These are phyloP conservation scores for Athrips mouffetella DNA, from an alignment of 2,888 invertebrate genomes.

Conservation along the genomic window DNA sequence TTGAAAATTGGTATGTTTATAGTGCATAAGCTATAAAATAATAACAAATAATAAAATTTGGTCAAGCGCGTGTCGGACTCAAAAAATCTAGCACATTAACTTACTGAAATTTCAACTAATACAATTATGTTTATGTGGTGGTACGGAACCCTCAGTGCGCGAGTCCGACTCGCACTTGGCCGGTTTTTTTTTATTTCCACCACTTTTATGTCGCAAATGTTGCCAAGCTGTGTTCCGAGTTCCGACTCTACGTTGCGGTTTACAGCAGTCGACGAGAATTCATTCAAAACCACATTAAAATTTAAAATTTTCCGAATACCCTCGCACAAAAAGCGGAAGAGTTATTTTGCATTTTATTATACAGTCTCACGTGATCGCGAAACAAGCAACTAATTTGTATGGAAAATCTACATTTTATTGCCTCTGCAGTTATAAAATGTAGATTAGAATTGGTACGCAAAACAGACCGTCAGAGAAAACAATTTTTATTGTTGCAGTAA, in stretches of 20 bases:
- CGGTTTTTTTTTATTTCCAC: constrained; percentile 9
- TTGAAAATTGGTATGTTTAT: too few species aligned
- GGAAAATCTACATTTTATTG: constrained; percentile 25
- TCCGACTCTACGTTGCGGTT: constrained; percentile 6
- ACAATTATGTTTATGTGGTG: too few species aligned
- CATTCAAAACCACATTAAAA: constrained; percentile 24
- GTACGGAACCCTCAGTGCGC: too few species aligned
- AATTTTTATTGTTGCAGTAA: constrained; percentile 7
- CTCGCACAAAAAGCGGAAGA: constrained; percentile 21
- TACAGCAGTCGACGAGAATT: constrained; percentile 18
- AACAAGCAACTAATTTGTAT: constrained; percentile 33
- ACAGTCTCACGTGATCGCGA: constrained; percentile 8
- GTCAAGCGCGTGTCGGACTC: too few species aligned
- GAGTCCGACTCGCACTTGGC: too few species aligned
- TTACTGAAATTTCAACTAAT: too few species aligned
- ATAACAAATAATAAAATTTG: too few species aligned
- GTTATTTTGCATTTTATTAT: constrained; percentile 35
- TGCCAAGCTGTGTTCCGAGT: constrained; percentile 19
- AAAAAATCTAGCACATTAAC: too few species aligned
- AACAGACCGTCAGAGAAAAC: not conserved
- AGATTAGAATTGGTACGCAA: not conserved
- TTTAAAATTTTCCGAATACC: constrained; percentile 30
- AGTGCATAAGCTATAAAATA: too few species aligned
- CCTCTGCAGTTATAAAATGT: constrained; percentile 19
- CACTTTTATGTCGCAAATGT: constrained; percentile 24